phyloP scores from a whole-genome alignment of 2,888 invertebrate genomes.

The Caenorhabditis angaria region DNA sequence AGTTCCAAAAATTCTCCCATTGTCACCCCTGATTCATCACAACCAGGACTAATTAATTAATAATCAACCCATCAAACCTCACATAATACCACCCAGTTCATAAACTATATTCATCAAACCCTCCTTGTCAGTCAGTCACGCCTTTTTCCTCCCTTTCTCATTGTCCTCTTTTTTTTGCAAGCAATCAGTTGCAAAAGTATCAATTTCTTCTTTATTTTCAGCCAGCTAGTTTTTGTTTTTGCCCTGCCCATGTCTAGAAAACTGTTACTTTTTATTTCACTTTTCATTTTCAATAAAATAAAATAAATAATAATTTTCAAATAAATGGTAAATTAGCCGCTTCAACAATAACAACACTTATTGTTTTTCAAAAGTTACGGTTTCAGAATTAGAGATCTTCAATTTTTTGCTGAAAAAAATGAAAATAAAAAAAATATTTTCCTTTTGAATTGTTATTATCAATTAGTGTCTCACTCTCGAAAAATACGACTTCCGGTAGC shows the following conservation, averaged over 20 bases:
- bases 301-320: neutral
- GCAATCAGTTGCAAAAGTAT: neutral
- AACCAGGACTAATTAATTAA: too few relatives aligned
- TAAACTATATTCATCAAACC: too few relatives aligned
- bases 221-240: neutral
- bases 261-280: slow-evolving; percentile 1
- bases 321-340: neutral
- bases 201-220: neutral
- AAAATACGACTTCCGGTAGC: neutral
- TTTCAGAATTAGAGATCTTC: too few relatives aligned
- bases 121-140: too few relatives aligned
- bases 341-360: slow-evolving; percentile 1
- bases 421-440: too few relatives aligned
- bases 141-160: neutral
- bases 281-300: neutral
- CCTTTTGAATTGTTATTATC: slow-evolving; percentile 1
- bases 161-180: neutral
- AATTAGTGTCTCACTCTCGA: neutral
- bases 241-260: neutral
- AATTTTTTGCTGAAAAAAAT: too few relatives aligned
- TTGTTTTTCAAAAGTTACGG: too few relatives aligned
- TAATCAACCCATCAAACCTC: too few relatives aligned
- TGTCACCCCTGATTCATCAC: too few relatives aligned
- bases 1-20: too few relatives aligned
- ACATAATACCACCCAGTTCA: too few relatives aligned